These are phyloP conservation scores for Drosophila peninsularis DNA, from an alignment of 2,888 invertebrate genomes.

Conservation along the genomic window DNA sequence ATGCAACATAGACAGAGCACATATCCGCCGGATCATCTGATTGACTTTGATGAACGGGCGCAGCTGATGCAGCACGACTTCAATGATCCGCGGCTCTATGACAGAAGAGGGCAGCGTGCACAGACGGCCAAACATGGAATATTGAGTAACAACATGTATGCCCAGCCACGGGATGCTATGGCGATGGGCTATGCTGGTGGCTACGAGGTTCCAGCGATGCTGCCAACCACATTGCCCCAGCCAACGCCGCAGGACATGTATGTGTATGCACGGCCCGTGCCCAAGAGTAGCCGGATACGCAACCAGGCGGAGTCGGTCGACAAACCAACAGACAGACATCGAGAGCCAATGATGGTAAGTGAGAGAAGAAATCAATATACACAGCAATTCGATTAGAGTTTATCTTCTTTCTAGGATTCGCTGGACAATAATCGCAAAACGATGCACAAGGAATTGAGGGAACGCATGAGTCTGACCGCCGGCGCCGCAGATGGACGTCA, in stretches of 20 bases:
- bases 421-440: slow-evolving; percentile 76
- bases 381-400: neutral
- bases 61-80: slow-evolving; percentile 74
- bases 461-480: slow-evolving; percentile 57
- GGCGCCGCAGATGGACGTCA: slow-evolving; percentile 41
- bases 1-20: slow-evolving; percentile 76
- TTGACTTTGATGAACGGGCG: slow-evolving; percentile 83
- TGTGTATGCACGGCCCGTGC: slow-evolving; percentile 77
- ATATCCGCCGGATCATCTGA: slow-evolving; percentile 81
- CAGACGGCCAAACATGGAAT: slow-evolving; percentile 22
- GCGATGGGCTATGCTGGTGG: slow-evolving; percentile 25
- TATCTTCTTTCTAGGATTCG: slow-evolving; percentile 42
- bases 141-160: slow-evolving; percentile 41
- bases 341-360: slow-evolving; percentile 70
- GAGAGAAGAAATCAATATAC: neutral
- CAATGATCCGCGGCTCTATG: slow-evolving; percentile 67
- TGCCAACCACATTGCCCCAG: slow-evolving; percentile 53
- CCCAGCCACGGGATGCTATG: slow-evolving; percentile 52
- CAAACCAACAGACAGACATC: slow-evolving; percentile 40
- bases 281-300: slow-evolving; percentile 60
- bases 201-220: slow-evolving; percentile 55
- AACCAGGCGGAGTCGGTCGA: slow-evolving; percentile 49
- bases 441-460: slow-evolving; percentile 78
- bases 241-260: slow-evolving; percentile 68
- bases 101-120: slow-evolving; percentile 34